Conservation (phyloP, 2,113 vertebrate species). For the Scomber japonicus region DNA sequence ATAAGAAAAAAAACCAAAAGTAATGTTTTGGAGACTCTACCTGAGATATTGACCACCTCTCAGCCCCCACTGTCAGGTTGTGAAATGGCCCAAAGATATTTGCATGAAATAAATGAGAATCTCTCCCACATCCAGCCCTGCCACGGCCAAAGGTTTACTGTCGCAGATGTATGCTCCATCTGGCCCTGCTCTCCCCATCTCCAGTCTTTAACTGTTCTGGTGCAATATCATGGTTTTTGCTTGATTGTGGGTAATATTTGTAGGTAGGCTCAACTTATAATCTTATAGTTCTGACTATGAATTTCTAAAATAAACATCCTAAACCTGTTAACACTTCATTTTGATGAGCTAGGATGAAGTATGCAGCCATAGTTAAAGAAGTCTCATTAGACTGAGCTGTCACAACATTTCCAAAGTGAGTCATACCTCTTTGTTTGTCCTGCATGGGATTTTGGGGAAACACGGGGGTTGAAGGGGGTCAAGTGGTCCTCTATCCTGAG, state of each 20-base stretch:
- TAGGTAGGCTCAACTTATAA: background rate
- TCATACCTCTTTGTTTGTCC: slow-evolving; percentile 39
- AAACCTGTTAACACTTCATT: too few relatives aligned
- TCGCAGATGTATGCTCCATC: slow-evolving; percentile 83
- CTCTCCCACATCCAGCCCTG: slow-evolving; percentile 69
- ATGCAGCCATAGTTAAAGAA: background rate
- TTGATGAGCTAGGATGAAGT: background rate
- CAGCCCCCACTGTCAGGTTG: slow-evolving; percentile 72
- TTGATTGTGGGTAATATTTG: slow-evolving; percentile 14
- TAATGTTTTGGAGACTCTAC: slow-evolving; percentile 59
- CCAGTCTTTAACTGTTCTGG: slow-evolving; percentile 23
- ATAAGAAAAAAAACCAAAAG: slow-evolving; percentile 33
- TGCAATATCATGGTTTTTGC: background rate
- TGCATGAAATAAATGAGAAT: slow-evolving; percentile 83
- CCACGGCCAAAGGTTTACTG: slow-evolving; percentile 79
- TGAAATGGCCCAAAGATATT: slow-evolving; percentile 75
- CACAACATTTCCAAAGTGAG: slow-evolving; percentile 33
- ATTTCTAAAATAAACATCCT: too few relatives aligned
- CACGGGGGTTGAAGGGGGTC: slow-evolving; percentile 53
- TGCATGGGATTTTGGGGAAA: slow-evolving; percentile 46
- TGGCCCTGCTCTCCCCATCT: slow-evolving; percentile 65
- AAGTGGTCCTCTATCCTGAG: slow-evolving; percentile 63
- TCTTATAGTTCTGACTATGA: background rate
- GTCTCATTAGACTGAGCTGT: slow-evolving; percentile 36
- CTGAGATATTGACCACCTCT: slow-evolving; percentile 62